Evolutionary conservation across 2,888 invertebrate species (phyloP), one percentile per base, ranked within the genome.

Genomic region (Ormyrus labotus): DNA sequence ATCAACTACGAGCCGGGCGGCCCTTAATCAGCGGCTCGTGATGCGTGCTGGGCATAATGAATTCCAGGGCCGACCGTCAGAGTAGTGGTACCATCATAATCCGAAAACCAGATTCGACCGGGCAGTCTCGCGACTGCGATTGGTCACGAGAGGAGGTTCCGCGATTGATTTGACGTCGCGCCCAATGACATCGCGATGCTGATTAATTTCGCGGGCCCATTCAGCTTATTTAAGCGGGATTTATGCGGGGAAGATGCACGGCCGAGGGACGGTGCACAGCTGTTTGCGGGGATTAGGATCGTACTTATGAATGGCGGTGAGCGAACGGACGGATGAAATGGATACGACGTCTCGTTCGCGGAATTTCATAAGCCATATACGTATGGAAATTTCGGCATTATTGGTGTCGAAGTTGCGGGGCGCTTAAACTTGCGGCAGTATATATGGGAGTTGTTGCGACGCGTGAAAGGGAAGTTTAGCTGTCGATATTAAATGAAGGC

Each of bases 11-110:
- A 2, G 58, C 48, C 58, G 6, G 9, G 10, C 34, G 45, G 47
- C 73, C 64, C 73, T 73, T 73, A 73, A 73, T 73, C 73, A 73
- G 73, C 19, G 57, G 57, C 34, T 64, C 64, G 64, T 73, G 64
- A 73, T 64, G 64, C 60, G 58, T 34, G 34, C 51, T 47, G 5
- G 50, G 61, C 51, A 61, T 71, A 71, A 73, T 73, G 73, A 73
- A 73, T 73, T 64, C 45, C 53, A 50, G 45, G 48, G 19, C 10
- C 10, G 13, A 13, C 50, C n/a, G 10, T 48, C 47, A 48, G 47
- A 10, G 47, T 11, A 7, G 5, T 53, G 13, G 48, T 47, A 13
- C 55, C 48, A n/a, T 47, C n/a, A 70, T 70, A 48, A 19, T 34
- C 45, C 9, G 48, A 74, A 74, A 58, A 6, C 13, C 67, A 74